Conservation (phyloP, 2,113 vertebrate genomes). For the Sceloporus undulatus region DNA sequence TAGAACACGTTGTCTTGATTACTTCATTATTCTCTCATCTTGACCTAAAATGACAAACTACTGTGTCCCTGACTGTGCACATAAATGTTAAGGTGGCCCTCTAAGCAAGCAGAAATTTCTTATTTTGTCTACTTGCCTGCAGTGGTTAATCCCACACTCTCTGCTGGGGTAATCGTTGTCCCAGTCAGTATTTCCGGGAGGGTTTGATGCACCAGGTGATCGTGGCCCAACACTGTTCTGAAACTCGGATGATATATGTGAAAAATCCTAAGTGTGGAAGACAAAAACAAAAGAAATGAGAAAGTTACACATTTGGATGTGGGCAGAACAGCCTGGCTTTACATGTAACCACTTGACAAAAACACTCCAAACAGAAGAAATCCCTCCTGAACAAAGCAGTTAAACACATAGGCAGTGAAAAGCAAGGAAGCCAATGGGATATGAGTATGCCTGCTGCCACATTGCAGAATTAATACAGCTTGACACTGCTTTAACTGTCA, state of each 20-base stretch:
- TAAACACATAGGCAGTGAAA: not conserved
- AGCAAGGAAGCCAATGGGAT: rapidly evolving
- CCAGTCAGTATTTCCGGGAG: slow-evolving; percentile 90
- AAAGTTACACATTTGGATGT: not conserved
- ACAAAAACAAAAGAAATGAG: not conserved
- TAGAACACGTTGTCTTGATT: slow-evolving; percentile 28
- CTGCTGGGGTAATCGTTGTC: slow-evolving; percentile 93
- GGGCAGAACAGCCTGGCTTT: not conserved
- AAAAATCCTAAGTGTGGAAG: slow-evolving; percentile 84
- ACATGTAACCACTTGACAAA: rapidly evolving
- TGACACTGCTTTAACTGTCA: too few species aligned
- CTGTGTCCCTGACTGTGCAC: not conserved
- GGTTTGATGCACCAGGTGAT: slow-evolving; percentile 90
- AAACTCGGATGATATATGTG: slow-evolving; percentile 94
- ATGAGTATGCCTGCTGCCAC: not conserved
- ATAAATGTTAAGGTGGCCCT: not conserved
- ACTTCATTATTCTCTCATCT: slow-evolving; percentile 14
- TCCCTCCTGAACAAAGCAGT: not conserved
- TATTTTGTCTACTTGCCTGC: slow-evolving; percentile 84
- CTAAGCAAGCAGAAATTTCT: not conserved
- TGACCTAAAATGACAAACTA: slow-evolving; percentile 14
- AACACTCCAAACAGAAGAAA: not conserved
- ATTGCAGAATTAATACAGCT: too few species aligned
- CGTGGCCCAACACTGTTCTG: slow-evolving; percentile 91
- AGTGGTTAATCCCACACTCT: slow-evolving; percentile 95